These are phyloP conservation scores for Conchocele bisecta DNA, from an alignment of 2,888 invertebrate genomes.

Conservation along the genomic window DNA sequence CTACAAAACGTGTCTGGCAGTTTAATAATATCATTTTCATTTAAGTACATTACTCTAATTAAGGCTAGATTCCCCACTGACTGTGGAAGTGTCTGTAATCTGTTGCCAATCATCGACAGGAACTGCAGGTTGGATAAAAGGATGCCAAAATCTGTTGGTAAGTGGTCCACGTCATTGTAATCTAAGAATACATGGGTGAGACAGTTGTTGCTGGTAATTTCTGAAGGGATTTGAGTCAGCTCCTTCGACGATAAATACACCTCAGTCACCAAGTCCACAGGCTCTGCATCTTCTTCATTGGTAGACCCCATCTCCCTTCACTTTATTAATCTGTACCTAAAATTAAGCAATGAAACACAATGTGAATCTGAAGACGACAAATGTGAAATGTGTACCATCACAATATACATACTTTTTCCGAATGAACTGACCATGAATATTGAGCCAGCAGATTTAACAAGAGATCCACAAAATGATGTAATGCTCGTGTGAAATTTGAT, in stretches of 20 bases:
- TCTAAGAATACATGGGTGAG: slow-evolving; percentile 63
- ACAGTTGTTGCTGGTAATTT: slow-evolving; percentile 34
- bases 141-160: slow-evolving; percentile 63
- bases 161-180: slow-evolving; percentile 62
- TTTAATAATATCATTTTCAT: slow-evolving; percentile 67
- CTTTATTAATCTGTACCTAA: too few relatives aligned
- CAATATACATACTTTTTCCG: too few relatives aligned
- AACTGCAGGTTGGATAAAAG: slow-evolving; percentile 53
- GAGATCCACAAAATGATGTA: too few relatives aligned
- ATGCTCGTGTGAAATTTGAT: too few relatives aligned
- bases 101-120: slow-evolving; percentile 71
- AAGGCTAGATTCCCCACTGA: slow-evolving; percentile 57
- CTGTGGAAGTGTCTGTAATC: slow-evolving; percentile 61
- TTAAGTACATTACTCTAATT: slow-evolving; percentile 65
- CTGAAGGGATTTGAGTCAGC: slow-evolving; percentile 56
- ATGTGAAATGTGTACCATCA: too few relatives aligned
- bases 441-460: too few relatives aligned
- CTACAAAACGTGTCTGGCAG: slow-evolving; percentile 66
- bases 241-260: slow-evolving; percentile 57
- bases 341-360: too few relatives aligned
- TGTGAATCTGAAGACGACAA: too few relatives aligned
- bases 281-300: too few relatives aligned
- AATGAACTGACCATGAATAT: too few relatives aligned
- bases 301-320: too few relatives aligned
- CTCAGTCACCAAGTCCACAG: too few relatives aligned